A percentile compares a stretch with the other conserved stretches of the same genome.
These are phyloP conservation scores for Prionchulus punctatus DNA, from an alignment of 2,888 invertebrate species.

Conservation along the genomic window DNA sequence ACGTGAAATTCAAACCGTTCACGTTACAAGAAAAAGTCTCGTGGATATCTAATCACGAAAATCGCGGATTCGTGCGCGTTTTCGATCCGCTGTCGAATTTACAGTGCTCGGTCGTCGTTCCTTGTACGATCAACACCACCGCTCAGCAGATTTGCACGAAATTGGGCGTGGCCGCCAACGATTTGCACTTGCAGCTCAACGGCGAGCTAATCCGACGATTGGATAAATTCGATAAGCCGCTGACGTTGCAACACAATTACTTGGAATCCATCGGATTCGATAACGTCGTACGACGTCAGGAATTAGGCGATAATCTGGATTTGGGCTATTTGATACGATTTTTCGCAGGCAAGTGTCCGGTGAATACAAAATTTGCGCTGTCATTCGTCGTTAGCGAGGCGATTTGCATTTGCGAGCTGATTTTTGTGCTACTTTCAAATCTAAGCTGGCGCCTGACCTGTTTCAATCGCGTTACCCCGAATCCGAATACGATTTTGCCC, in stretches of 20 bases:
- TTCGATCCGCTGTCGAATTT: slow-evolving; percentile 12
- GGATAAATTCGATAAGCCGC: slow-evolving; percentile 34
- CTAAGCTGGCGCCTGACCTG: too few species aligned
- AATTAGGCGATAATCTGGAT: slow-evolving; percentile 31
- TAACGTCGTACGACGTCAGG: slow-evolving; percentile 30
- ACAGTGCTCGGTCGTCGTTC: slow-evolving; percentile 26
- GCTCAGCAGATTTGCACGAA: slow-evolving; percentile 32
- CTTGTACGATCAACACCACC: slow-evolving; percentile 32
- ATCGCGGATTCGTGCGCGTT: slow-evolving; percentile 16
- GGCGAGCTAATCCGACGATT: slow-evolving; percentile 34
- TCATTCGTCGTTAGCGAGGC: neutral
- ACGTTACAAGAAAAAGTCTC: too few species aligned
- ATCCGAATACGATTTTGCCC: too few species aligned
- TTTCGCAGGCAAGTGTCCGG: slow-evolving; percentile 29
- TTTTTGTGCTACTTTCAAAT: too few species aligned
- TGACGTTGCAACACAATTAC: slow-evolving; percentile 36
- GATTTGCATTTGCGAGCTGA: too few species aligned
- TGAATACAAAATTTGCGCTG: neutral
- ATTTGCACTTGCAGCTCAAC: slow-evolving; percentile 34
- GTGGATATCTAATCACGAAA: too few species aligned
- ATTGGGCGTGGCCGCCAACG: slow-evolving; percentile 30
- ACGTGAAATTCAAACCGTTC: too few species aligned
- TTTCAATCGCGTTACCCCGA: too few species aligned
- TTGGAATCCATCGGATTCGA: slow-evolving; percentile 32
- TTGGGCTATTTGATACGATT: slow-evolving; percentile 34